Base-by-base conservation (phyloP, 2,113 vertebrate genomes). In the Morphnarchus princeps region DNA sequence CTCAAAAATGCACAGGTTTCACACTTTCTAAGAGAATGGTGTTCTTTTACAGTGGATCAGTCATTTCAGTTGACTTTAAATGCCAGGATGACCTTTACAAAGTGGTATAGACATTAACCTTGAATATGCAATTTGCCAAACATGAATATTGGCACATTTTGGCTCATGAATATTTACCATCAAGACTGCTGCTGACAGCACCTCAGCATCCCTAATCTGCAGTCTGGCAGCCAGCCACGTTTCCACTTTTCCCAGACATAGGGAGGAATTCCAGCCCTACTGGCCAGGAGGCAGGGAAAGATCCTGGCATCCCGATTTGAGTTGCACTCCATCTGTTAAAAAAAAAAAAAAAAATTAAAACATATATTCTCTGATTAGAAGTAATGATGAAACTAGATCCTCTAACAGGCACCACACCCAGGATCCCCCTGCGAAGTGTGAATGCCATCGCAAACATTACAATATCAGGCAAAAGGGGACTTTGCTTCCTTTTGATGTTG, bases 101-200 rank as follows among this genome's bases (percentile, higher is more conserved):
- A 95, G 71, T 67, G 58, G 38, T 91, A 93, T 93, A 85, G 95
- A 94, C 83, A 93, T 79, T 77, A 92, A 87, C 70, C 89, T 67
- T 93, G 89, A 95, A 95, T 94, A 97, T 93, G 54, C 49, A 97
- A 89, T 73, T 84, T 22, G 0, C 77, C 89, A 96, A 89, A 88
- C 61, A 47, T 92, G 93, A 94, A 95, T 92, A 95, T 89, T 71
- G 94, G 91, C 94, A 93, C 70, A 74, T 93, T 94, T 95, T 93
- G 63, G 10, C 45, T 96, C 85, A 97, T 96, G 91, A 96, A 97
- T 97, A 98, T 97, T 97, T 96, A 96, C 89, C 81, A 81, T n/a
- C 32, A 66, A 93, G 82, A 89, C 84, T 96, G 87, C 87, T 95
- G 87, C 87, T 96, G 91, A 93, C 93, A 97, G 93, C 57, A 77